These are phyloP conservation scores for Sisor rabdophorus DNA, from an alignment of 2,113 vertebrate genomes.

Conservation along the genomic window DNA sequence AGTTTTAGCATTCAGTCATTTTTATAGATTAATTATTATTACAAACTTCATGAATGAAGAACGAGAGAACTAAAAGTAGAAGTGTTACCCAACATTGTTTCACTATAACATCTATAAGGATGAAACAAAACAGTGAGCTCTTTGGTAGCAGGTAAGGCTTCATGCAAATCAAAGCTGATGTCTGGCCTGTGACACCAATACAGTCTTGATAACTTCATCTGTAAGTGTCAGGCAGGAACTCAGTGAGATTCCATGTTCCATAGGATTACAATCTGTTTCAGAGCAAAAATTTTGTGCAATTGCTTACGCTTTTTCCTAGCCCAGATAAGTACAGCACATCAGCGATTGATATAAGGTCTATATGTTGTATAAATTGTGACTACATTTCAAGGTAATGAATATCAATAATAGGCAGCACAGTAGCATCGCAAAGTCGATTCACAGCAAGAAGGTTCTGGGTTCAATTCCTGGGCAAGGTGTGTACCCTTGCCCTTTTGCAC, in stretches of 20 bases:
- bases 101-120: not conserved
- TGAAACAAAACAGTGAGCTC: not conserved
- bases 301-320: no score
- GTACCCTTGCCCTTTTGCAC: no score
- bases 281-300: not conserved
- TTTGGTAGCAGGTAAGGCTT: not conserved
- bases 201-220: not conserved
- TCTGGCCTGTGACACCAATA: not conserved
- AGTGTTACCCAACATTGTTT: not conserved
- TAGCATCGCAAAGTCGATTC: no score
- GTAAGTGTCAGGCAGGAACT: constrained; percentile 9
- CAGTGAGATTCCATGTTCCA: not conserved
- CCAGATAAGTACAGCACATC: no score
- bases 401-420: no score
- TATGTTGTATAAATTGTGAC: no score
- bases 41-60: not conserved
- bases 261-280: not conserved
- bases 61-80: not conserved
- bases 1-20: not conserved
- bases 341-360: not conserved
- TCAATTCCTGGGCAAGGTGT: no score
- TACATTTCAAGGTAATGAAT: no score
- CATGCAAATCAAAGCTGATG: not conserved
- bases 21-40: not conserved
- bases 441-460: no score